Conservation (phyloP, 2,113 vertebrate species). For the Eidolon helvum region DNA sequence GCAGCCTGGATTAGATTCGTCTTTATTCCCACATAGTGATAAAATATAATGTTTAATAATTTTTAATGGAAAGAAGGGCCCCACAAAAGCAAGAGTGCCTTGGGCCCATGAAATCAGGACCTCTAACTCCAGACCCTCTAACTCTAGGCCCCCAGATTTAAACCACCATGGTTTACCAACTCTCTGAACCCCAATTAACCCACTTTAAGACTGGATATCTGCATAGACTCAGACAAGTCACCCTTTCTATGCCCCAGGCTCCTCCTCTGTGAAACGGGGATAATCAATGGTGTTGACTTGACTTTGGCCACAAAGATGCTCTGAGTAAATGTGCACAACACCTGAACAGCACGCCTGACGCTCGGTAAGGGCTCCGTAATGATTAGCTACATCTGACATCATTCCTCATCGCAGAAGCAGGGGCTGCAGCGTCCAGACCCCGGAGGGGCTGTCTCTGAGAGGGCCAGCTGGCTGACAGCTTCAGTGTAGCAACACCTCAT, state of each 20-base stretch:
- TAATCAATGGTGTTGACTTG: no score
- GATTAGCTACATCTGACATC: neutral
- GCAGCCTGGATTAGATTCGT: neutral
- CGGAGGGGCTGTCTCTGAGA: neutral
- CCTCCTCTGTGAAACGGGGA: neutral
- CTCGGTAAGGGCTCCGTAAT: fast-evolving
- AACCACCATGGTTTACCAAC: neutral
- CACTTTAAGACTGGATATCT: neutral
- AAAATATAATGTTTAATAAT: neutral
- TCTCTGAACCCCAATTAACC: neutral
- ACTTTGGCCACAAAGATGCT: neutral
- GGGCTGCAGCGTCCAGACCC: neutral
- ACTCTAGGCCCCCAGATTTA: neutral
- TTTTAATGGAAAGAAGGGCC: neutral
- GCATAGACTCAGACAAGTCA: neutral
- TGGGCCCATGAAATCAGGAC: neutral
- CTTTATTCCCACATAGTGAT: neutral
- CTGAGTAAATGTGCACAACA: fast-evolving
- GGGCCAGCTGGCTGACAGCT: slow-evolving; percentile 38
- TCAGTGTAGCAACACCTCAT: neutral
- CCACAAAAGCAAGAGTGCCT: neutral
- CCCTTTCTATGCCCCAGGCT: neutral
- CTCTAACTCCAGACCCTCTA: neutral
- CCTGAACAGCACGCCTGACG: fast-evolving
- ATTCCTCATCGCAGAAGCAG: neutral